Evolutionary conservation across 2,797 vertebrate species (phyloP).

Genomic region (Spheniscus humboldti): DNA sequence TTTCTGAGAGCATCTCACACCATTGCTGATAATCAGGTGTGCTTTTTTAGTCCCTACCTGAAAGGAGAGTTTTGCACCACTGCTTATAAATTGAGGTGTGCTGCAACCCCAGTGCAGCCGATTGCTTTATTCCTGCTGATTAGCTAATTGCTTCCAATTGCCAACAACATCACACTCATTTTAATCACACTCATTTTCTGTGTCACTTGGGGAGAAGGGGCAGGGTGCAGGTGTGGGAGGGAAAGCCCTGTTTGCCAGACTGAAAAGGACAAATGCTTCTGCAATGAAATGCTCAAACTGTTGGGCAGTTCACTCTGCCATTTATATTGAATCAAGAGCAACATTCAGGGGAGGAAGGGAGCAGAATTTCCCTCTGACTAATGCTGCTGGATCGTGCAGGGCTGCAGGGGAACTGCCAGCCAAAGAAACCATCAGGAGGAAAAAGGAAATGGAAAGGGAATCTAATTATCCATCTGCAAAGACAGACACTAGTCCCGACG

Average conservation of each 20-base stretch:
- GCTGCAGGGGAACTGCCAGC: neutral
- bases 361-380: conserved; percentile 33
- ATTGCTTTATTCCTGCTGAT: neutral
- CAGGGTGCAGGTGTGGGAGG: neutral
- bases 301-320: neutral
- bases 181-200: neutral
- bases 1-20: neutral
- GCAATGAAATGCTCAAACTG: neutral
- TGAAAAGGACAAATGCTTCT: conserved; percentile 18
- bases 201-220: neutral
- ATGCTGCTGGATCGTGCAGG: neutral
- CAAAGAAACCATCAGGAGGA: neutral
- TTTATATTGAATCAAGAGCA: conserved; percentile 11
- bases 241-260: neutral
- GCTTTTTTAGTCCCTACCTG: neutral
- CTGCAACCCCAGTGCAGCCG: neutral
- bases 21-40: neutral
- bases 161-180: neutral
- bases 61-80: neutral
- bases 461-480: conserved; percentile 43
- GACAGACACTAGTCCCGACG: fast-evolving
- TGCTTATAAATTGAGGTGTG: neutral
- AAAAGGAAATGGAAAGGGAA: conserved; percentile 29
- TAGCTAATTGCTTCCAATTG: neutral
- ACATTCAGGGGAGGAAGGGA: neutral